These are phyloP conservation scores for Artemisiospiza belli DNA, from an alignment of 2,113 vertebrate genomes.

Conservation along the genomic window DNA sequence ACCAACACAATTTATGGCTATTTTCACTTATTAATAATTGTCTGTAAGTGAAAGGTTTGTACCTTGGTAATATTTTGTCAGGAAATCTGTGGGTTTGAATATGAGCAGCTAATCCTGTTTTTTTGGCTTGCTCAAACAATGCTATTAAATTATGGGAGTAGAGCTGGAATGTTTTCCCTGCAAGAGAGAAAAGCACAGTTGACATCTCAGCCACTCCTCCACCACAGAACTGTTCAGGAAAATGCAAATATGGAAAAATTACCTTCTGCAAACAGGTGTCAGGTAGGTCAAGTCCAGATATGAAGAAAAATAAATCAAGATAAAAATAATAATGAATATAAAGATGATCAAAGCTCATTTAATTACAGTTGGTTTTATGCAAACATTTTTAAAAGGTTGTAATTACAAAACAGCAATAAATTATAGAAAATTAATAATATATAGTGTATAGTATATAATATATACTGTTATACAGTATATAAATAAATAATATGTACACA, in stretches of 20 bases:
- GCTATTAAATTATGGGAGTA: slow-evolving; percentile 98
- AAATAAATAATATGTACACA: neutral
- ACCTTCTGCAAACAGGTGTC: slow-evolving; percentile 89
- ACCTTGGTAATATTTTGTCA: slow-evolving; percentile 95
- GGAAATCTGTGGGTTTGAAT: slow-evolving; percentile 97
- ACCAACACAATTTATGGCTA: neutral
- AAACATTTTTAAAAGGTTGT: neutral
- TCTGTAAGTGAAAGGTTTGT: neutral
- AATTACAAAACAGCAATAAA: neutral
- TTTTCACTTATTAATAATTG: neutral
- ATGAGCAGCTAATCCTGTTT: slow-evolving; percentile 93
- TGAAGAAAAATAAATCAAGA: slow-evolving; percentile 24
- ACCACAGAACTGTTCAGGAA: neutral
- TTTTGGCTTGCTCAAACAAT: slow-evolving; percentile 97
- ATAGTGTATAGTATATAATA: neutral
- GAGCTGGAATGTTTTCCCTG: slow-evolving; percentile 96
- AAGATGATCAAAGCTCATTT: neutral
- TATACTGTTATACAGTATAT: neutral
- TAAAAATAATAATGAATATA: neutral
- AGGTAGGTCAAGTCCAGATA: slow-evolving; percentile 73
- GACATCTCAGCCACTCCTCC: neutral
- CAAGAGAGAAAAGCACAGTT: slow-evolving; percentile 44
- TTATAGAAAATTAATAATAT: neutral
- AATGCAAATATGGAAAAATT: slow-evolving; percentile 70
- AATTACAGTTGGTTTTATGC: neutral